These are phyloP conservation scores for Drosophila jambulina DNA, from an alignment of 1,140 invertebrate genomes.

Conservation along the genomic window DNA sequence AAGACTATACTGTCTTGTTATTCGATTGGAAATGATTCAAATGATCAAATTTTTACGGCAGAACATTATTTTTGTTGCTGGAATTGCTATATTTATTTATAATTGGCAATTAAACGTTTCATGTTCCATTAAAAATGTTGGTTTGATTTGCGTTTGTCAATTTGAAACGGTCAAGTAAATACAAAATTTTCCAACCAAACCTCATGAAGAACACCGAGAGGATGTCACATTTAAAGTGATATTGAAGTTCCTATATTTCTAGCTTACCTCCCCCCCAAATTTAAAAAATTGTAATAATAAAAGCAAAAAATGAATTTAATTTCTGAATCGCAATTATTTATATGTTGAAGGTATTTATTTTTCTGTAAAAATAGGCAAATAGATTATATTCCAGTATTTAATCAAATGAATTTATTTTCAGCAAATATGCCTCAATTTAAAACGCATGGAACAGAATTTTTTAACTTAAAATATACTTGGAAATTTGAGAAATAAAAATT, in stretches of 20 bases:
- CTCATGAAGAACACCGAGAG: too few relatives aligned
- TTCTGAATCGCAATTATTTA: background rate
- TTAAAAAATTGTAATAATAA: background rate
- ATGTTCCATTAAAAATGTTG: background rate
- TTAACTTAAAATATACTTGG: background rate
- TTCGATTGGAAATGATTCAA: background rate
- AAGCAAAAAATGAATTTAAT: background rate
- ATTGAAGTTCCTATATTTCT: background rate
- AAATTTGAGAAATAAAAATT: background rate
- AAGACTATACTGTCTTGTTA: background rate
- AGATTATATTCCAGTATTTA: background rate
- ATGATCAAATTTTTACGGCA: background rate
- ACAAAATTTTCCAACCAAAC: background rate
- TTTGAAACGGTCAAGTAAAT: background rate
- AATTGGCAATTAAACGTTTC: too few relatives aligned
- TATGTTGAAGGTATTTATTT: background rate
- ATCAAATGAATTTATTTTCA: too few relatives aligned
- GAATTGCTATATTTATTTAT: background rate
- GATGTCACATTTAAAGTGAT: background rate
- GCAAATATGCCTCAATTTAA: background rate
- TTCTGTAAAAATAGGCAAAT: too few relatives aligned
- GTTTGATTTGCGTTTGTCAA: background rate
- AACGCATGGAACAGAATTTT: background rate
- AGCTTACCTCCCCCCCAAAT: background rate
- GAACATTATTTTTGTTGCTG: too few relatives aligned